These are phyloP conservation scores for Elgonia sp. DNA, from an alignment of 2,888 invertebrate genomes.

Conservation along the genomic window DNA sequence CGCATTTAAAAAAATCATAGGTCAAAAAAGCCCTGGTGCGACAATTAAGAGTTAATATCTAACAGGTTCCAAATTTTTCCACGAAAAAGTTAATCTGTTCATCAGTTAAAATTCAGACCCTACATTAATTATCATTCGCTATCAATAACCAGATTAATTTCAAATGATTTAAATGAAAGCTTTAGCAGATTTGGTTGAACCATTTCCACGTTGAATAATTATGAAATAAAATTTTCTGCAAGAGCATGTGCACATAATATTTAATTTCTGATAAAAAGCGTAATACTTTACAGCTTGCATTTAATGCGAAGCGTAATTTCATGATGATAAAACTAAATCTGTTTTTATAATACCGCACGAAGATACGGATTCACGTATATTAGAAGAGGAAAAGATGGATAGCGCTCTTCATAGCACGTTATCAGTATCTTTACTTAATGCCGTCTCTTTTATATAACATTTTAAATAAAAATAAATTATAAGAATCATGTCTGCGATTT, in stretches of 20 bases:
- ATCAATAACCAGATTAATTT: too few relatives aligned
- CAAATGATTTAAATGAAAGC: too few relatives aligned
- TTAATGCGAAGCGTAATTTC: background rate
- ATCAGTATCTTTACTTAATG: slow-evolving; percentile 19
- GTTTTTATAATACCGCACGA: slow-evolving; percentile 10
- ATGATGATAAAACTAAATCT: slow-evolving; percentile 11
- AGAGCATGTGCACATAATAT: background rate
- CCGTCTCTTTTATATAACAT: background rate
- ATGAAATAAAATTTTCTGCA: too few relatives aligned
- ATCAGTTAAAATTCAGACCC: too few relatives aligned
- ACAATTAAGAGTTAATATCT: too few relatives aligned
- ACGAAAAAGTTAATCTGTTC: too few relatives aligned
- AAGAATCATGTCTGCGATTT: background rate
- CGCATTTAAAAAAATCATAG: too few relatives aligned
- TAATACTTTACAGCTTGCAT: background rate
- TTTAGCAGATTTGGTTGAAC: too few relatives aligned
- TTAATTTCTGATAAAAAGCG: background rate
- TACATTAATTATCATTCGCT: too few relatives aligned
- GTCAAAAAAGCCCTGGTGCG: too few relatives aligned
- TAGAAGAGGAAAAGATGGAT: slow-evolving; percentile 27
- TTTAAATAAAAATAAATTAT: background rate
- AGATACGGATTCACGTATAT: slow-evolving; percentile 3
- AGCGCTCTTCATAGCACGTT: slow-evolving; percentile 4
- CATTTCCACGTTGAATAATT: too few relatives aligned
- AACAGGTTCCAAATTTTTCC: too few relatives aligned